These are phyloP conservation scores for Bos indicus DNA, from an alignment of 2,113 vertebrate species.

Conservation along the genomic window DNA sequence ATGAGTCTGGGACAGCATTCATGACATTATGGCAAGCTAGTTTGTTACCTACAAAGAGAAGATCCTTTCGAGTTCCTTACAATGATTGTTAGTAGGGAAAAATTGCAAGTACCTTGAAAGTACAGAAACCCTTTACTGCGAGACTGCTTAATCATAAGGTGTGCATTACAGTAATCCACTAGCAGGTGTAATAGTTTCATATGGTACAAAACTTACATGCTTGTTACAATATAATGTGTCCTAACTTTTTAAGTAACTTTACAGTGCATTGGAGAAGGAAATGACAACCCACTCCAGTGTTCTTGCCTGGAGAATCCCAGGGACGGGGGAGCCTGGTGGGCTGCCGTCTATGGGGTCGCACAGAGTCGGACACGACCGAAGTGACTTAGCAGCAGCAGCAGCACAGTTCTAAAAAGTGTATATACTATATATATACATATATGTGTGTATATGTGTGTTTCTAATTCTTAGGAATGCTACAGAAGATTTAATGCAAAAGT, in stretches of 20 bases:
- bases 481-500: constrained; percentile 43
- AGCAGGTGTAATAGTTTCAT: constrained; percentile 52
- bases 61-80: background rate
- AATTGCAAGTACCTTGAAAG: constrained; percentile 18
- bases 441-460: background rate
- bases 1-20: background rate
- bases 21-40: background rate
- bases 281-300: too few relatives aligned
- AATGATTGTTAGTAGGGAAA: background rate
- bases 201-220: constrained; percentile 45
- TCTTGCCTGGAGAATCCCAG: too few relatives aligned
- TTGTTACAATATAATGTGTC: constrained; percentile 27
- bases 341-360: too few relatives aligned
- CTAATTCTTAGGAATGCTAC: constrained; percentile 31
- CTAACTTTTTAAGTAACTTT: constrained; percentile 49
- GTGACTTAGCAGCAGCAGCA: too few relatives aligned
- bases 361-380: too few relatives aligned
- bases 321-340: too few relatives aligned
- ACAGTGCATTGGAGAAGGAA: background rate
- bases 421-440: background rate
- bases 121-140: constrained; percentile 48
- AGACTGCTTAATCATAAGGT: constrained; percentile 44
- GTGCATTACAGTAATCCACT: constrained; percentile 51
- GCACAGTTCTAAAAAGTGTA: background rate
- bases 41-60: background rate